Base-by-base conservation (phyloP, 2,888 invertebrate genomes). In the Sinelater perroti region DNA sequence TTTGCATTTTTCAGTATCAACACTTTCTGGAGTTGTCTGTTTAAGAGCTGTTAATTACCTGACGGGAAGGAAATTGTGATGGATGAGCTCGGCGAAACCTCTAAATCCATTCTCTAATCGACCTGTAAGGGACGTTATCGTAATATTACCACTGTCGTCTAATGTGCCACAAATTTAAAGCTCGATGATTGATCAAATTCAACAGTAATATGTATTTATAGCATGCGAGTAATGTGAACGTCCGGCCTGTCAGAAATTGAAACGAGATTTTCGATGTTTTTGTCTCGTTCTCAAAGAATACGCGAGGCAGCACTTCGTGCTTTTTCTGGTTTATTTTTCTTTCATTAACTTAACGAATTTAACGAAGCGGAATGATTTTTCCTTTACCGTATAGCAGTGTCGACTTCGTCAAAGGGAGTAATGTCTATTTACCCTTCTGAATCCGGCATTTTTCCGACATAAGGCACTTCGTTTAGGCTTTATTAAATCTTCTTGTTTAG, bases 381-480 rank as follows among this genome's bases (percentile, higher is more conserved):
- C 50, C 46, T 53, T 44, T 50, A 58, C 40, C 35, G 38, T 52
- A 47, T 31, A 40, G 30, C 46, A 46, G 30, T 36, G 45, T 57
- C 52, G 38, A 38, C 57, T 45, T 44, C 42, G 45, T 42, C 53
- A 58, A 58, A 58, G 53, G 35, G 35, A 58, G 26, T 53, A 58
- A 53, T 53, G 47, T 58, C 51, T 58, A 52, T 58, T 58, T 58
- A 58, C 52, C 52, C 52, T 58, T 58, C 52, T 58, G 45, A 52
- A 58, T 49, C 33, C 40, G 10, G 46, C 33, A 28, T 26, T 47
- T 52, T 20, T 33, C 33, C 20, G 8, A 46, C 46, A 20, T 46
- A 20, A 44, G 44, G 18, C 28, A 44, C 30, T 44, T 44, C 30
- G n/a, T 45, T 55, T 47, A 40, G 47, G 33, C 31, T 42, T 49